Evolutionary conservation across 1,140 invertebrate species (phyloP), one percentile per base, ranked within the genome.

Genomic region (Frieseomelitta varia): DNA sequence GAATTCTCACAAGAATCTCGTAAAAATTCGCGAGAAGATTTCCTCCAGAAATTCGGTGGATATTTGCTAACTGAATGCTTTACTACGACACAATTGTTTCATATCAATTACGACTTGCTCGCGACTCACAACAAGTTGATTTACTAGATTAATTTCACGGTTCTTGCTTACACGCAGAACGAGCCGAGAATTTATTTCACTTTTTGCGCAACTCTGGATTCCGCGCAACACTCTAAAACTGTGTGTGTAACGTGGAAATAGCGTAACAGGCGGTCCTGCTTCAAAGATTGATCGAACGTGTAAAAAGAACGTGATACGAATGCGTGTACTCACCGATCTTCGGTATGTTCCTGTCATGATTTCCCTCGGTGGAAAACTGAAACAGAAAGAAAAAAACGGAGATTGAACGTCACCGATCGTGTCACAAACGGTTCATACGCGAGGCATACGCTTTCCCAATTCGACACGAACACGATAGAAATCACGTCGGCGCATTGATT

Each of bases 261-360:
- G 58, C 12, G 58, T 61, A 24, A 4, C n/a, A n/a, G 12, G 3
- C 1, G 24, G 3, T 0, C 1, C 11, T 0, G 24, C 11, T 1
- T 15, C 14, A 27, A 65, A 27, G 1, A 63, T 0, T 27, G 6
- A 63, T 63, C 12, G 3, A 67, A 67, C 10, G 27, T 8, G 11
- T 6, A 10, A 6, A 30, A n/a, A 1, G 24, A 12, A 30, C 27
- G 6, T 19, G 17, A 30, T 8, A 14, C 53, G 8, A 10, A 47
- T 79, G 79, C 30, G 73, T 90, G 85, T 92, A 93, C 93, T 94
- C 91, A 94, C 93, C 92, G 91, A 92, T 93, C 88, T 92, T 87
- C 90, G 89, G 88, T 90, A 92, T 91, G 87, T 93, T 90, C 90
- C 88, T 93, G 93, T 94, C 93, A 94, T 94, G 90, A 93, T 91